These are phyloP conservation scores for Chrysodeixis includens DNA, from an alignment of 2,888 invertebrate genomes.

Conservation along the genomic window DNA sequence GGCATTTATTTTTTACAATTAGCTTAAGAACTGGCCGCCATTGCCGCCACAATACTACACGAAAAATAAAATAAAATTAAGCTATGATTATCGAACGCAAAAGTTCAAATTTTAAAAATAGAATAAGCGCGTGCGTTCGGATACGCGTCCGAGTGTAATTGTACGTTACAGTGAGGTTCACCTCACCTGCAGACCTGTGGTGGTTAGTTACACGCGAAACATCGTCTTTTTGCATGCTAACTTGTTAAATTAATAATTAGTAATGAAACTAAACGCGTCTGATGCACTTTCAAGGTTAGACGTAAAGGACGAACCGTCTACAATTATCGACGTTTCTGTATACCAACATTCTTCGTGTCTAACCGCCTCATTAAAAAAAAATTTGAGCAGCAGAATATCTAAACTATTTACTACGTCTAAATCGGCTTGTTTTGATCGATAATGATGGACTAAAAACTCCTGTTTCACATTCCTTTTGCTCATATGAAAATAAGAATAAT, in stretches of 20 bases:
- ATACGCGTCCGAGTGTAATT: slow-evolving; percentile 61
- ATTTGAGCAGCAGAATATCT: neutral
- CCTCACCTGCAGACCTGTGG: slow-evolving; percentile 76
- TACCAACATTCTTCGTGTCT: neutral
- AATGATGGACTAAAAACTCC: neutral
- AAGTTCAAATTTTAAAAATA: slow-evolving; percentile 75
- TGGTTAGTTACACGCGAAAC: slow-evolving; percentile 70
- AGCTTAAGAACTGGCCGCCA: slow-evolving; percentile 25
- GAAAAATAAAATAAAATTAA: slow-evolving; percentile 54
- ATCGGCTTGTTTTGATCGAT: neutral
- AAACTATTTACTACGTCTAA: neutral
- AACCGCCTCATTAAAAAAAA: neutral
- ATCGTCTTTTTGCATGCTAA: slow-evolving; percentile 65
- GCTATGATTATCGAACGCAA: slow-evolving; percentile 60
- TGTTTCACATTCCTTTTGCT: slow-evolving; percentile 16
- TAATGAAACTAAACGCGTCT: slow-evolving; percentile 37
- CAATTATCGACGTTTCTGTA: slow-evolving; percentile 5
- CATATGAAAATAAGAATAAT: slow-evolving; percentile 30
- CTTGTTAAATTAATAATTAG: slow-evolving; percentile 58
- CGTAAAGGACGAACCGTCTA: slow-evolving; percentile 25
- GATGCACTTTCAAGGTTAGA: slow-evolving; percentile 43
- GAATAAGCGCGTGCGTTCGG: slow-evolving; percentile 71
- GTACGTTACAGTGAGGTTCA: slow-evolving; percentile 57
- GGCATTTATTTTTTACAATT: slow-evolving; percentile 18
- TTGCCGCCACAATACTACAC: slow-evolving; percentile 28